Evolutionary conservation across 2,797 vertebrate species (phyloP).

Genomic region (Urocyon cinereoargenteus): DNA sequence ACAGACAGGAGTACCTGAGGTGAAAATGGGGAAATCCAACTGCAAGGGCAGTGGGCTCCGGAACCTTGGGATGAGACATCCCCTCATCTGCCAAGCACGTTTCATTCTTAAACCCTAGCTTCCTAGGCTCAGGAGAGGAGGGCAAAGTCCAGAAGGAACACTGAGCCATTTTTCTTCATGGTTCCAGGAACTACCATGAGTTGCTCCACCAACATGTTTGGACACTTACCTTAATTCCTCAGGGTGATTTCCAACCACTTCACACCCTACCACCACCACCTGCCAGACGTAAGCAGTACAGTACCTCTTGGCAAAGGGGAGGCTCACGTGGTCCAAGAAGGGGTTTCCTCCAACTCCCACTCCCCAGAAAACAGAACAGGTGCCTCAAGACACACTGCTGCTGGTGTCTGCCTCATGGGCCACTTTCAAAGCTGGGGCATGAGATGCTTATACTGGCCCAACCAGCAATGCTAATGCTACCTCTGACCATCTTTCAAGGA

Average conservation of each 20-base stretch:
- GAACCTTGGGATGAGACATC: background rate
- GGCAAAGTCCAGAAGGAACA: background rate
- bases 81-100: background rate
- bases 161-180: background rate
- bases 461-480: no score
- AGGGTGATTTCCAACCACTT: background rate
- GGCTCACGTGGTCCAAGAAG: background rate
- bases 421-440: background rate
- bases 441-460: background rate
- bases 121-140: background rate
- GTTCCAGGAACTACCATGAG: background rate
- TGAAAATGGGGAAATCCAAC: background rate
- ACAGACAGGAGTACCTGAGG: background rate
- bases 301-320: background rate
- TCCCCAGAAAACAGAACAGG: background rate
- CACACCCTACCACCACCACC: background rate
- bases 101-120: background rate
- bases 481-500: background rate
- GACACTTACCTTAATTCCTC: background rate
- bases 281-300: background rate
- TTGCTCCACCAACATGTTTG: background rate
- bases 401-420: rapidly evolving
- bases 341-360: background rate
- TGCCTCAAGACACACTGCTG: no score
- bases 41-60: rapidly evolving